Conservation (phyloP, 1,140 invertebrate species). For the Dendroctonus valens region DNA sequence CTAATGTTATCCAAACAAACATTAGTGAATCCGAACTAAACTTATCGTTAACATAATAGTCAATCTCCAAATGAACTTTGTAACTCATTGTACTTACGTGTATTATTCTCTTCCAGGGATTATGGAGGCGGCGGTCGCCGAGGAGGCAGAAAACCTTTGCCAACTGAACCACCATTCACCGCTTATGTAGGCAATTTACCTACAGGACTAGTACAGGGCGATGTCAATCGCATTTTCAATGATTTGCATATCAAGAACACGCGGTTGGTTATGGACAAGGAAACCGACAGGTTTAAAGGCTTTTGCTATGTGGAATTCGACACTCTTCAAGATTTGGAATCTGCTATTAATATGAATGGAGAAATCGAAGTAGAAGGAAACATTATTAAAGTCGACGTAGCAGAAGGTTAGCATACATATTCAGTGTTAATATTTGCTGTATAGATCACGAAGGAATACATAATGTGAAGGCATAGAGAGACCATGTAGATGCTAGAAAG, state of each 20-base stretch:
- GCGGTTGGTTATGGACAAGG: conserved; percentile 88
- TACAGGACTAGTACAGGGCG: conserved; percentile 84
- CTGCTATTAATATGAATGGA: conserved; percentile 79
- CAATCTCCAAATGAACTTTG: too few relatives aligned
- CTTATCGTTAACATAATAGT: too few relatives aligned
- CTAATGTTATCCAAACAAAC: too few relatives aligned
- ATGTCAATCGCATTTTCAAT: conserved; percentile 86
- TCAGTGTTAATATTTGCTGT: too few relatives aligned
- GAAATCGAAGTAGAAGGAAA: conserved; percentile 69
- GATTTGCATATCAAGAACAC: conserved; percentile 76
- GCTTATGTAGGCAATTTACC: conserved; percentile 93
- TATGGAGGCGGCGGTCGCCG: conserved; percentile 44
- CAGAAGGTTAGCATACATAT: conserved; percentile 70
- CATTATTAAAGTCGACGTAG: conserved; percentile 81
- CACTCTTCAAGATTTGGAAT: conserved; percentile 72
- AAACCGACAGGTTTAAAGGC: conserved; percentile 93
- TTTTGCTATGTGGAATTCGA: conserved; percentile 98
- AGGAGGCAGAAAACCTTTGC: conserved; percentile 65
- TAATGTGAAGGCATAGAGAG: too few relatives aligned
- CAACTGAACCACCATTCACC: conserved; percentile 85
- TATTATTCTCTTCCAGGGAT: conserved; percentile 44
- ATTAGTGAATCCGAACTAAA: too few relatives aligned
- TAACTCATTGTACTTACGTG: conserved; percentile 7
- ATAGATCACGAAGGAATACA: too few relatives aligned
- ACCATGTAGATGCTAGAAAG: too few relatives aligned